phyloP scores from a whole-genome alignment of 2,797 vertebrate species.

The Chelon labrosus region DNA sequence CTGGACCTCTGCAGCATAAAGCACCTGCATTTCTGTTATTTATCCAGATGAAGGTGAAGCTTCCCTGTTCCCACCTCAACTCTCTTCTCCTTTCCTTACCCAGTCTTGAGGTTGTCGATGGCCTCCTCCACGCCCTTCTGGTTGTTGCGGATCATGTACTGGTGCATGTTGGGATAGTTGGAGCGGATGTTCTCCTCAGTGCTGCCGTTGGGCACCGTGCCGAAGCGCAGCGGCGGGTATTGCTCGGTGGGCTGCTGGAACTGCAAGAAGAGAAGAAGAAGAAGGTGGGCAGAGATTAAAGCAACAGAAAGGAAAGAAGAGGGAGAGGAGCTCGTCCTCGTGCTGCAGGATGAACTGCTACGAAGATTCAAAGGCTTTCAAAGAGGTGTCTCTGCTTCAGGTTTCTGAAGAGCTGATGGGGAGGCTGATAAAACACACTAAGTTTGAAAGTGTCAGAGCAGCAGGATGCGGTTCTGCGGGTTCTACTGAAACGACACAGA shows the following conservation, averaged over 20 bases:
- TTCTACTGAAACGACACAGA: slow-evolving; percentile 33
- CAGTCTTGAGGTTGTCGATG: slow-evolving; percentile 93
- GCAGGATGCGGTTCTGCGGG: slow-evolving; percentile 23
- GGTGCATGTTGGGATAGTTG: slow-evolving; percentile 96
- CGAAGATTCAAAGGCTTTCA: slow-evolving; percentile 35
- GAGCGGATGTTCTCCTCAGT: slow-evolving; percentile 95
- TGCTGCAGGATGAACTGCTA: slow-evolving; percentile 22
- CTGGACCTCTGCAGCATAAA: neutral
- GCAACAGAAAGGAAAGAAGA: neutral
- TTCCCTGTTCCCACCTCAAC: too few species aligned
- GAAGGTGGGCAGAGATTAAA: slow-evolving; percentile 35
- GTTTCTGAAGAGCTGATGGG: slow-evolving; percentile 28
- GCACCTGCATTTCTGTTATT: neutral
- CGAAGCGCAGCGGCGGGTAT: slow-evolving; percentile 93
- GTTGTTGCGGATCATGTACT: slow-evolving; percentile 94
- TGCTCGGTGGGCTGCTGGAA: slow-evolving; percentile 94
- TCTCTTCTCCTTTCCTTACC: slow-evolving; percentile 78
- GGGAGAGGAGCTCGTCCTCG: slow-evolving; percentile 3
- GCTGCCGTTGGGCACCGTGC: slow-evolving; percentile 94
- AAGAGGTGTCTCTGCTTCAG: neutral
- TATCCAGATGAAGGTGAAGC: neutral
- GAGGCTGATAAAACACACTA: slow-evolving; percentile 22
- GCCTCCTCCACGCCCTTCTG: slow-evolving; percentile 94
- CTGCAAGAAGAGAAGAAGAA: slow-evolving; percentile 60
- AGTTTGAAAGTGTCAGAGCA: slow-evolving; percentile 35